These are phyloP conservation scores for Porphyrio hochstetteri DNA, from an alignment of 2,113 vertebrate species.

Conservation along the genomic window DNA sequence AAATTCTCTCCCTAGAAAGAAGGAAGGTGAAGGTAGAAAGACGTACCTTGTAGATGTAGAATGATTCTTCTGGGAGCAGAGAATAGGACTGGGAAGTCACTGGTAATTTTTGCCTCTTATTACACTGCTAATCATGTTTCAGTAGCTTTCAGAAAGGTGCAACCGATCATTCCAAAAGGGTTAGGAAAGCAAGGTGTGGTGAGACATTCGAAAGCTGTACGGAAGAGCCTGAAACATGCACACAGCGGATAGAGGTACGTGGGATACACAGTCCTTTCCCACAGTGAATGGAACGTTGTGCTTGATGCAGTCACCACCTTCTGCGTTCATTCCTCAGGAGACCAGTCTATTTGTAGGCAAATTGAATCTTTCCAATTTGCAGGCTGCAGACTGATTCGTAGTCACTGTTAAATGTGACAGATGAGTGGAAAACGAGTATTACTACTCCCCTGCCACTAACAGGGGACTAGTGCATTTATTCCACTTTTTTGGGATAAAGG, in stretches of 20 bases:
- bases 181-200: neutral
- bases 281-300: neutral
- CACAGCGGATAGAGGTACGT: neutral
- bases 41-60: too few species aligned
- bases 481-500: neutral
- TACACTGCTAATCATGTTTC: neutral
- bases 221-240: rapidly evolving
- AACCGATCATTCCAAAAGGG: neutral
- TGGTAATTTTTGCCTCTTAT: neutral
- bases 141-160: neutral
- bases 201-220: rapidly evolving
- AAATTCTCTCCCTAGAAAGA: neutral
- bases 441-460: neutral
- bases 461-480: neutral
- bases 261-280: neutral
- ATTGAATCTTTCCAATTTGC: neutral
- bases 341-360: neutral
- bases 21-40: neutral
- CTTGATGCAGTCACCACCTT: neutral
- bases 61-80: neutral
- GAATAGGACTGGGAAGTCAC: neutral
- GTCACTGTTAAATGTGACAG: neutral
- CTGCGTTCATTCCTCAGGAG: neutral
- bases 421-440: neutral
- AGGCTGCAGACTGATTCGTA: neutral